Evolutionary conservation across 2,888 invertebrate genomes (phyloP).

Genomic region (Megaustenia siamemsis): DNA sequence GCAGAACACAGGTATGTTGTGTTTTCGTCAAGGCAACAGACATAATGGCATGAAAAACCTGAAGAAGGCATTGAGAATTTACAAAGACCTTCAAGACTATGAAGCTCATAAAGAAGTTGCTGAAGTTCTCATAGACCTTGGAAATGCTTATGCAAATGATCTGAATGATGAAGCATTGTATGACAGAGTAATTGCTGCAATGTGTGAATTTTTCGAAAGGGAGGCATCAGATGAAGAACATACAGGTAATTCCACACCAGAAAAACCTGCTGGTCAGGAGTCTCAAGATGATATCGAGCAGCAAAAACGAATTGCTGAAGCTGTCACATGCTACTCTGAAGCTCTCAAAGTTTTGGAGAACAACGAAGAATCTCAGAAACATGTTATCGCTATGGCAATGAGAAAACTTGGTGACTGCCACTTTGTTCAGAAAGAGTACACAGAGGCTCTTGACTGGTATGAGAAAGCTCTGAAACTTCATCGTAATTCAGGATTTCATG

Average conservation of each 20-base stretch:
- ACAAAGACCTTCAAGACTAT: slow-evolving; percentile 70
- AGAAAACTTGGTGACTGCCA: slow-evolving; percentile 77
- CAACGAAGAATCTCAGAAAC: slow-evolving; percentile 67
- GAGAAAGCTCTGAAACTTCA: slow-evolving; percentile 76
- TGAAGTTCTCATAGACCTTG: slow-evolving; percentile 74
- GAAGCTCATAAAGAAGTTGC: slow-evolving; percentile 73
- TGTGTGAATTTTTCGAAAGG: slow-evolving; percentile 75
- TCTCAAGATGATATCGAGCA: slow-evolving; percentile 63
- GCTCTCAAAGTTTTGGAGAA: slow-evolving; percentile 73
- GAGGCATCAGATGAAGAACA: slow-evolving; percentile 69
- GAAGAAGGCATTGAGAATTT: slow-evolving; percentile 73
- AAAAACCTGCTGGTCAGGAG: slow-evolving; percentile 57
- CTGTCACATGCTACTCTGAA: slow-evolving; percentile 75
- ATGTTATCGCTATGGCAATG: slow-evolving; percentile 72
- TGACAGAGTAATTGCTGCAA: slow-evolving; percentile 73
- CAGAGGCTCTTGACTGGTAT: slow-evolving; percentile 74
- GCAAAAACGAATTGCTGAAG: slow-evolving; percentile 70
- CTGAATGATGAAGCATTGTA: slow-evolving; percentile 73
- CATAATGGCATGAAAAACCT: slow-evolving; percentile 73
- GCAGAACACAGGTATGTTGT: slow-evolving; percentile 75
- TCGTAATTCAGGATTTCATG: slow-evolving; percentile 67
- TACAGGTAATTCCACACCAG: slow-evolving; percentile 56
- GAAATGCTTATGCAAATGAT: slow-evolving; percentile 76
- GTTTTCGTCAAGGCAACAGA: slow-evolving; percentile 74
- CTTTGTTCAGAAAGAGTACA: slow-evolving; percentile 77